Conservation (phyloP, 2,888 invertebrate species). For the Pasiphila rectangulata region DNA sequence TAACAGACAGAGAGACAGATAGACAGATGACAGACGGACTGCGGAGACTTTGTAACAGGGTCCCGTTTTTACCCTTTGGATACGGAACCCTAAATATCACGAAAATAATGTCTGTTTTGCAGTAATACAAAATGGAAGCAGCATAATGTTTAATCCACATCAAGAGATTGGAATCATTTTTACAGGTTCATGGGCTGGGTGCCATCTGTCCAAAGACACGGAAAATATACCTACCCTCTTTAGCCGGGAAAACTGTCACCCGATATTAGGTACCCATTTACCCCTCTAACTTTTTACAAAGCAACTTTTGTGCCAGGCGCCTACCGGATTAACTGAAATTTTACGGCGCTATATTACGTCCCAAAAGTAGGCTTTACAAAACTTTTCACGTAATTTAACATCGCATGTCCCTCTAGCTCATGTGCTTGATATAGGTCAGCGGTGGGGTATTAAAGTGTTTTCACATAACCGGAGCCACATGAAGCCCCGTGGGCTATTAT, state of each 20-base stretch:
- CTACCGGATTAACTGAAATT: conserved; percentile 5
- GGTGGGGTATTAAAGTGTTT: conserved; percentile 10
- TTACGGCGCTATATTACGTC: not conserved
- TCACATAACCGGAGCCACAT: conserved; percentile 12
- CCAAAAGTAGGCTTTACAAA: conserved; percentile 1
- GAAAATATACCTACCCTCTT: not conserved
- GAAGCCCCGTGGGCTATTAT: conserved; percentile 15
- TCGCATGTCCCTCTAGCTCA: conserved; percentile 5
- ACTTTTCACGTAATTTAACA: conserved; percentile 5
- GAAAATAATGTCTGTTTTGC: too few relatives aligned
- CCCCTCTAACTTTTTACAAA: conserved; percentile 2
- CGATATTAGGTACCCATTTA: not conserved
- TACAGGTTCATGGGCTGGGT: too few relatives aligned
- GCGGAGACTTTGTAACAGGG: not conserved
- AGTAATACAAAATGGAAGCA: too few relatives aligned
- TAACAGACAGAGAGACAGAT: not conserved
- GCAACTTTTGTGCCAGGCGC: conserved; percentile 6
- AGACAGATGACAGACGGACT: not conserved
- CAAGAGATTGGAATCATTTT: too few relatives aligned
- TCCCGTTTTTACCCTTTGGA: too few relatives aligned
- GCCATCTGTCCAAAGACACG: not conserved
- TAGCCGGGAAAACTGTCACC: not conserved
- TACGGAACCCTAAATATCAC: too few relatives aligned
- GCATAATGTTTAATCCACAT: too few relatives aligned
- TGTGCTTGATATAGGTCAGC: conserved; percentile 12